Percentiles rank a stretch among this genome's conserved stretches.
Evolutionary conservation across 2,113 vertebrate species (phyloP).

Genomic region (Oryzias javanicus): DNA sequence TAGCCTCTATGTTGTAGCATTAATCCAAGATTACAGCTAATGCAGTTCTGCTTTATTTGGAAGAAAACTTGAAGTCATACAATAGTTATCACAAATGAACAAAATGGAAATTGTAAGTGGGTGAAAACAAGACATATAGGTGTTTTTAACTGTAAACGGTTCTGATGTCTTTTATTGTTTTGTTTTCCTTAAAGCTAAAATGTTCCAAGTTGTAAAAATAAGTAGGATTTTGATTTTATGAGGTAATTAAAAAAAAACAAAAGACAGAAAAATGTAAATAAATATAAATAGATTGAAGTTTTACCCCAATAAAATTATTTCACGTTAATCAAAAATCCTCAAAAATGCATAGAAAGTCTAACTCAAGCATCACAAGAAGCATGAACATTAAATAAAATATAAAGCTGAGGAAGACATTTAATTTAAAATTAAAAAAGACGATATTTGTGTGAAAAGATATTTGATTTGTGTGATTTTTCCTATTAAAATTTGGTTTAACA

Average conservation of each 20-base stretch:
- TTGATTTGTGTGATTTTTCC: background rate
- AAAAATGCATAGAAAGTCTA: too few relatives aligned
- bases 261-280: too few relatives aligned
- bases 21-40: slow-evolving; percentile 35
- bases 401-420: too few relatives aligned
- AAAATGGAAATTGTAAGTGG: background rate
- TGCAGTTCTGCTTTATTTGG: slow-evolving; percentile 26
- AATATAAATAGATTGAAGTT: too few relatives aligned
- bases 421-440: too few relatives aligned
- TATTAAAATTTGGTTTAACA: background rate
- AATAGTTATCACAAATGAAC: background rate
- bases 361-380: too few relatives aligned
- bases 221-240: background rate
- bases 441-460: too few relatives aligned
- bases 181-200: background rate
- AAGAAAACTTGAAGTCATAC: background rate
- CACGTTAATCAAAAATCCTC: too few relatives aligned
- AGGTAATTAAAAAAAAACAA: background rate
- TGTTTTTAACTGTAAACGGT: background rate
- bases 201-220: background rate
- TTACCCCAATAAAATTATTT: too few relatives aligned
- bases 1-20: slow-evolving; percentile 53
- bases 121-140: background rate
- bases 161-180: background rate
- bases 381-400: too few relatives aligned